A percentile compares a stretch with the other conserved stretches of the same genome.
These are phyloP conservation scores for Papilio polytes DNA, from an alignment of 1,140 invertebrate genomes.

Conservation along the genomic window DNA sequence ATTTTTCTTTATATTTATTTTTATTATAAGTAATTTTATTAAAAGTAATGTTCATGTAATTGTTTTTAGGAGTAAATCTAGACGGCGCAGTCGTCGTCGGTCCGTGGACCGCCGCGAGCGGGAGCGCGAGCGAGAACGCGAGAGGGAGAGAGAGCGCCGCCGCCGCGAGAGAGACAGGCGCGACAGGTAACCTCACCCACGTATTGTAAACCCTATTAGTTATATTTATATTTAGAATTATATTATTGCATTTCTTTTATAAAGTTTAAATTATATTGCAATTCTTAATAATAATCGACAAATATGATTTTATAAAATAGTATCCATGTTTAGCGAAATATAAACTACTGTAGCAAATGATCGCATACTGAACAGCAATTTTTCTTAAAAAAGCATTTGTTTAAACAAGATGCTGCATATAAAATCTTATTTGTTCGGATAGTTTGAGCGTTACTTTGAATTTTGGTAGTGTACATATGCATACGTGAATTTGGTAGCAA, in stretches of 20 bases:
- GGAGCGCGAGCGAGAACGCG: slow-evolving; percentile 77
- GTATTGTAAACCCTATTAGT: neutral
- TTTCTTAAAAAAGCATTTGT: neutral
- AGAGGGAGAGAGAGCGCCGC: slow-evolving; percentile 79
- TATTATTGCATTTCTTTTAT: slow-evolving; percentile 9
- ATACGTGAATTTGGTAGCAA: neutral
- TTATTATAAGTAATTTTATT: no score
- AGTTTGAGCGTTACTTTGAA: neutral
- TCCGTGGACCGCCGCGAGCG: slow-evolving; percentile 78
- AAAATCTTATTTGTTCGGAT: slow-evolving; percentile 9
- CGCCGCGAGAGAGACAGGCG: slow-evolving; percentile 65
- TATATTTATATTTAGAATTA: neutral
- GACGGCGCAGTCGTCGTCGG: slow-evolving; percentile 72
- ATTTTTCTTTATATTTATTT: no score
- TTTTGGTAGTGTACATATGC: slow-evolving; percentile 16
- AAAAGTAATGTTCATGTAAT: neutral
- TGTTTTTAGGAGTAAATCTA: slow-evolving; percentile 68
- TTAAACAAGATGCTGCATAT: neutral
- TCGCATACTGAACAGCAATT: neutral
- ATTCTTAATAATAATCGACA: neutral
- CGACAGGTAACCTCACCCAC: slow-evolving; percentile 58
- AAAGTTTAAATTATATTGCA: neutral
- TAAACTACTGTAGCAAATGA: no score
- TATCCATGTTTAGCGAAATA: neutral
- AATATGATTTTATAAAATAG: slow-evolving; percentile 19